A percentile compares a stretch with the other conserved stretches of the same genome.
These are phyloP conservation scores for Caenorhabditis zanzibari DNA, from an alignment of 2,888 invertebrate species.

Conservation along the genomic window DNA sequence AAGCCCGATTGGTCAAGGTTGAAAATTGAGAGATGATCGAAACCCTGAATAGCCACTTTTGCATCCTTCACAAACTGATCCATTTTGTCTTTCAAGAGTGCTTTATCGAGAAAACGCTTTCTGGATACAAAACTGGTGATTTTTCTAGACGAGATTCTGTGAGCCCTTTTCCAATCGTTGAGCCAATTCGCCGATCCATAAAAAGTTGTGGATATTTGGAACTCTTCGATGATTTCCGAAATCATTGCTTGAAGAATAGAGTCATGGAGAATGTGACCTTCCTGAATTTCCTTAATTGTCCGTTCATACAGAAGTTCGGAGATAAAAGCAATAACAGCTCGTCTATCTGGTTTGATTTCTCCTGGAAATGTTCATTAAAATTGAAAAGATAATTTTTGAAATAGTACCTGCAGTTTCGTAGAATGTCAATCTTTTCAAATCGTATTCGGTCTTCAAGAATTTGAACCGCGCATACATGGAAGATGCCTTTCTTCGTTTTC, in stretches of 20 bases:
- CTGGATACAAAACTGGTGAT: conserved; percentile 12
- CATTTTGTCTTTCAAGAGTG: neutral
- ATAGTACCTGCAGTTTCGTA: neutral
- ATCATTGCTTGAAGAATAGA: neutral
- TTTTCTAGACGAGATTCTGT: conserved; percentile 3
- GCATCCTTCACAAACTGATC: neutral
- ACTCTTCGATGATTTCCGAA: neutral
- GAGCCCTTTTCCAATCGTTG: conserved; percentile 9
- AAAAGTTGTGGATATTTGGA: neutral
- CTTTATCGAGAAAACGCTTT: neutral
- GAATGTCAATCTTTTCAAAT: neutral
- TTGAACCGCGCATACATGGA: neutral
- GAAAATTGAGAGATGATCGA: neutral
- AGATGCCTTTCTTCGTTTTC: neutral
- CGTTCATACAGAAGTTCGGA: neutral
- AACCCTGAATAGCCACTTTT: neutral
- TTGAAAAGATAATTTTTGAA: neutral
- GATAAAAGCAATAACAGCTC: neutral
- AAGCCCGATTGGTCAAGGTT: conserved; percentile 5
- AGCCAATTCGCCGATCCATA: conserved; percentile 8
- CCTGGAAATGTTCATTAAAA: neutral
- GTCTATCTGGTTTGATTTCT: neutral
- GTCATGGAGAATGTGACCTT: conserved; percentile 15
- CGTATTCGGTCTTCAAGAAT: neutral
- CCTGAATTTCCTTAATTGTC: neutral